phyloP scores from a whole-genome alignment of 1,140 invertebrate species.

The Brachionus koreanus region DNA sequence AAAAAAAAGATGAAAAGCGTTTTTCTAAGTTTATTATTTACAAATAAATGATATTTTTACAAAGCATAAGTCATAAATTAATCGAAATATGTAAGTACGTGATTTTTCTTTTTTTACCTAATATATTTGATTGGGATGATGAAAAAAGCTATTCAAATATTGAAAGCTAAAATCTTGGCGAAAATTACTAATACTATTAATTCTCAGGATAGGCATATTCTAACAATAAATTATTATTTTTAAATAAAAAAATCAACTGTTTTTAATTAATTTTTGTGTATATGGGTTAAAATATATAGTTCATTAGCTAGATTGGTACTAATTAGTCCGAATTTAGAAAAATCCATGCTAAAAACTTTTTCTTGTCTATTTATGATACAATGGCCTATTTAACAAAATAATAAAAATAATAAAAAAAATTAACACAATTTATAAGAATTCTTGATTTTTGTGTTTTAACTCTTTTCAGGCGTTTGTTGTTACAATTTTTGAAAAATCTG shows the following conservation, averaged over 20 bases:
- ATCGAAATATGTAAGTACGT: background rate
- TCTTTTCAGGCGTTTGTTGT: background rate
- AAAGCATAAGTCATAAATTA: background rate
- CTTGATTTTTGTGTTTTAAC: background rate
- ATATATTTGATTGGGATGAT: too few species aligned
- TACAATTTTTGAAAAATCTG: background rate
- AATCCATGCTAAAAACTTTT: background rate
- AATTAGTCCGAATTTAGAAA: background rate
- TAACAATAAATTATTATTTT: background rate
- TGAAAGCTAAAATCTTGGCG: too few species aligned
- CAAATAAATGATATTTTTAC: background rate
- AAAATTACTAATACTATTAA: background rate
- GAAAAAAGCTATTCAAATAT: too few species aligned
- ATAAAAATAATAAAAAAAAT: background rate
- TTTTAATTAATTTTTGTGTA: slow-evolving; percentile 1
- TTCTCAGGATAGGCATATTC: background rate
- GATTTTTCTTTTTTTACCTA: background rate
- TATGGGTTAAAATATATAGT: background rate
- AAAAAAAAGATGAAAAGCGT: background rate
- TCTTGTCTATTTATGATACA: background rate
- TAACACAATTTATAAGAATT: background rate
- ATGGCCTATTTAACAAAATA: slow-evolving; percentile 5
- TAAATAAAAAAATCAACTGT: slow-evolving; percentile 22
- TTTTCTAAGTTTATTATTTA: too few species aligned
- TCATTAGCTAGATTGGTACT: background rate